A percentile compares a stretch with the other conserved stretches of the same genome.
Evolutionary conservation across 2,888 invertebrate species (phyloP).

Genomic region (Limenitis camilla): DNA sequence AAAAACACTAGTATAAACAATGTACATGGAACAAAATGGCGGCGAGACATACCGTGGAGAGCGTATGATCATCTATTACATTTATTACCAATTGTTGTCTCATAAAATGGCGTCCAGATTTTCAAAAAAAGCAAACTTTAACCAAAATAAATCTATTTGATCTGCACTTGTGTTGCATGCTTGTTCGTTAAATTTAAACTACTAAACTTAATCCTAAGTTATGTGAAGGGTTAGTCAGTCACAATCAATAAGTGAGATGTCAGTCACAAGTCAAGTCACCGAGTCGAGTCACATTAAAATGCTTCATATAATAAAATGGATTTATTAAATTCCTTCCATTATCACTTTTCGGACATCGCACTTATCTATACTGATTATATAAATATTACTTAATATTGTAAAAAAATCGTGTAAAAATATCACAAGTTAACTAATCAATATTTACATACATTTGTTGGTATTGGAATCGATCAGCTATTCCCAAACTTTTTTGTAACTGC

Average conservation of each 20-base stretch:
- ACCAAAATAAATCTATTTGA: no score
- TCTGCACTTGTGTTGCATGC: no score
- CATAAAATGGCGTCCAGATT: no score
- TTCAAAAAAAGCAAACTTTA: no score
- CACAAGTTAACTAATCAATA: conserved; percentile 23
- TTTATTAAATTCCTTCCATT: conserved; percentile 42
- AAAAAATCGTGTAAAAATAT: conserved; percentile 26
- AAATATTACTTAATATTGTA: conserved; percentile 27
- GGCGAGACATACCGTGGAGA: no score
- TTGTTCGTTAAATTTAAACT: conserved; percentile 3
- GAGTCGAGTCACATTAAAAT: conserved; percentile 34
- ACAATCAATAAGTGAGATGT: conserved; percentile 63
- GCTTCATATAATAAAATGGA: conserved; percentile 45
- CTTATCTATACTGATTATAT: conserved; percentile 43
- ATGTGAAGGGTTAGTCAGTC: conserved; percentile 23
- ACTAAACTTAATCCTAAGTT: neutral
- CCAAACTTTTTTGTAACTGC: neutral
- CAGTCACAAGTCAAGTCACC: conserved; percentile 38
- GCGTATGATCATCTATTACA: no score
- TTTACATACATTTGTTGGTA: conserved; percentile 23
- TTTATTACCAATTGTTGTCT: no score
- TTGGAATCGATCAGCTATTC: no score
- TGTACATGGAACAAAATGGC: no score
- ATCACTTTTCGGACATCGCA: conserved; percentile 61
- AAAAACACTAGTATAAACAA: no score